phyloP scores from a whole-genome alignment of 2,888 invertebrate species.

The Nephrotoma guestfalica region DNA sequence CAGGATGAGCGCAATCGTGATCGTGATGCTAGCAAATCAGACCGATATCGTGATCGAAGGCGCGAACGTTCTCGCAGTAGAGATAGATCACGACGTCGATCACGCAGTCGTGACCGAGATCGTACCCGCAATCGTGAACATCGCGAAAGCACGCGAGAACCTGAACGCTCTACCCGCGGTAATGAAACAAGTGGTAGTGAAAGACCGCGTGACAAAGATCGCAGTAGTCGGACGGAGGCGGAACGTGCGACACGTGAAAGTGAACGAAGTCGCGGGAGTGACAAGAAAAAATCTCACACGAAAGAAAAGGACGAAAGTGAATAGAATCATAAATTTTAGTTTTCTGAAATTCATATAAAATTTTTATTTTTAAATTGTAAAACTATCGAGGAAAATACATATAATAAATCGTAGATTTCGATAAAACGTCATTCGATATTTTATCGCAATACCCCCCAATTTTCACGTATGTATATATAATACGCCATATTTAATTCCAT shows the following conservation, averaged over 20 bases:
- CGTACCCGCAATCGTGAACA: constrained; percentile 21
- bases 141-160: neutral
- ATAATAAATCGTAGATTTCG: neutral
- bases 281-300: constrained; percentile 55
- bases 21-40: constrained; percentile 8
- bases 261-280: constrained; percentile 32
- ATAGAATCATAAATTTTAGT: constrained; percentile 22
- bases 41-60: constrained; percentile 20
- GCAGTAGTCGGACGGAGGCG: constrained; percentile 35
- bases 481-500: neutral
- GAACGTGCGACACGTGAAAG: constrained; percentile 48
- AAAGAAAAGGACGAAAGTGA: constrained; percentile 62
- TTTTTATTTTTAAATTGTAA: neutral
- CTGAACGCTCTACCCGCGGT: neutral
- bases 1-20: neutral
- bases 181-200: neutral
- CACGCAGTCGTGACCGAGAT: constrained; percentile 38
- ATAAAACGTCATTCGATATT: neutral
- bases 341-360: neutral
- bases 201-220: neutral
- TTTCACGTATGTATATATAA: neutral
- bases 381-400: neutral
- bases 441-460: neutral
- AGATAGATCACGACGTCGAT: constrained; percentile 50
- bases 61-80: constrained; percentile 37